Evolutionary conservation across 1,140 invertebrate genomes (phyloP), one percentile per base, ranked within the genome.

Genomic region (Bombus confusus): DNA sequence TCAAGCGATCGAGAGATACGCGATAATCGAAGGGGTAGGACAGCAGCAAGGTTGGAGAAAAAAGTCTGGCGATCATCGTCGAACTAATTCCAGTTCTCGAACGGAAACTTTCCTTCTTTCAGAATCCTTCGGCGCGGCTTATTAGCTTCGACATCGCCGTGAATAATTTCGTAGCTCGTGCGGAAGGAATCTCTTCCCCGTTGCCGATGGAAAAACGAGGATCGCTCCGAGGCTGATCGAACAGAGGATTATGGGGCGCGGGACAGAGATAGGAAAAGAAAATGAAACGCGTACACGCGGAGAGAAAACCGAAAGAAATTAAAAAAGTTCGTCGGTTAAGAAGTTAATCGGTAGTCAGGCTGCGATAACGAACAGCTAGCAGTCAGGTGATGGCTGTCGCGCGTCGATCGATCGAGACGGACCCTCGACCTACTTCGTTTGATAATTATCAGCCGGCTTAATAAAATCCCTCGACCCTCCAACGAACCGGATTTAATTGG

Each of bases 261-360:
- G 1, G n/a, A 18, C 5, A 2, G 22, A n/a, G 1, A 28, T 39
- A 25, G 37, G 12, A 3, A 37, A 18, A 39, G 37, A 69, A 18
- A 69, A n/a, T 15, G 37, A 73, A 31, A 43, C 39, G 28, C 71
- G 52, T 39, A 57, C 13, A 15, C 18, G 13, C 25, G 22, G 59
- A 34, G 41, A 34, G 12, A 86, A 52, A 81, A 66, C 47, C 31
- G 87, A 83, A 89, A 88, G 83, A 83, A 86, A 86, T 88, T 75
- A 88, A 88, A 88, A 88, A 89, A 89, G 83, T 88, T 88, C 66
- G 62, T 75, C 83, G 83, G 86, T 88, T 89, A 86, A 89, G 87
- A 89, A 89, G 87, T 89, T 89, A 89, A 89, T 89, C 88, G 88
- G 57, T 81, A 83, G 74, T 76, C 78, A 31, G 68, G 41, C 77